Base-by-base conservation (phyloP, 2,888 invertebrate genomes). In the Rhopalosiphum nymphaeae region DNA sequence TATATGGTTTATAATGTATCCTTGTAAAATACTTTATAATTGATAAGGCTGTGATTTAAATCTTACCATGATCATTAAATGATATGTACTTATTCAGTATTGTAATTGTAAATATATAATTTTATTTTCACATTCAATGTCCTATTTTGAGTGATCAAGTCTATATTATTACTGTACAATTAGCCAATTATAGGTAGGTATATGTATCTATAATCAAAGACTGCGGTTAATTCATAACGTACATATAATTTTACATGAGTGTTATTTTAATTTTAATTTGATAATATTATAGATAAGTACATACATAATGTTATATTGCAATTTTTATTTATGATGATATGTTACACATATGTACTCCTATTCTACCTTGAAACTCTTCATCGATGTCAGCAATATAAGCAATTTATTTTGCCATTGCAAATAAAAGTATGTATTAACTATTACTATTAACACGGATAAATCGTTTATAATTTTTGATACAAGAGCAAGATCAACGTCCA, bases 1-100 rank as follows among this genome's bases (percentile, higher is more conserved):
- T 90, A 25, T 53, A 21, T 53, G 53, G 21, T 61, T 67, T 49
- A 91, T 90, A 56, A 46, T 67, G 42, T 92, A 67, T 88, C 78
- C 92, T 88, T 93, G 88, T 89, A 93, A 92, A n/a, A 89, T 89
- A 93, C 44, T 93, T 78, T 42, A 78, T 94, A 94, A 94, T 86
- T 91, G 36, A 61, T 91, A 91, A 94, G 94, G 94, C 94, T 94
- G 94, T 94, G 94, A 94, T 91, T 87, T 94, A 87, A 90, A 86
- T 91, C 89, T 91, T 94, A 94, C 94, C 91, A 94, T 94, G 93
- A 86, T 46, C 85, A 94, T 91, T 86, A 86, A 86, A 93, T 26
- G 26, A 78, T 86, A 49, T 93, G 42, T 90, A 86, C 53, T 89
- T 49, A 57, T 93, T 42, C 49, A 49, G 29, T 93, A 44, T n/a